Evolutionary conservation across 2,888 invertebrate genomes (phyloP), one percentile per base, ranked within the genome.

Genomic region (Thereva nobilitata): DNA sequence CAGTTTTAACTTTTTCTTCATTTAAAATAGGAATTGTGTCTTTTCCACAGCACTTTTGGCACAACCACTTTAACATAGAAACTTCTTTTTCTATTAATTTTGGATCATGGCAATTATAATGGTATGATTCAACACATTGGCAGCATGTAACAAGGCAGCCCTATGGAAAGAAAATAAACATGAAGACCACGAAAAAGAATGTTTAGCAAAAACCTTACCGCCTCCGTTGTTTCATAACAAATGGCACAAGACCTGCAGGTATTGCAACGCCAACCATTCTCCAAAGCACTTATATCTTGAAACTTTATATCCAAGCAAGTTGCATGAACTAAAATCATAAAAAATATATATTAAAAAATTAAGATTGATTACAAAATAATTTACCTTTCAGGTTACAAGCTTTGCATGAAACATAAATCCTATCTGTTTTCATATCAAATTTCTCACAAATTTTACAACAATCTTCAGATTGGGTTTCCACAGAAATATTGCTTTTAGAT

Each of bases 161-260:
- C 89, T 90, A 79, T 56, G 82, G 55, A 38, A 23, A 9, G 5
- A 10, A 47, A 5, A 47, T 55, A 41, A 55, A 38, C 41, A 41
- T 41, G 8, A 6, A 47, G 6, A n/a, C 8, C n/a, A 47, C 12
- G n/a, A 10, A 4, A 35, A 38, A 4, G 35, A 1, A 4, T 56
- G 23, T 12, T 40, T n/a, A 5, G n/a, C 12, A 7, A 40, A 10
- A 40, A n/a, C 66, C 87, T 86, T 83, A 90, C 86, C 77, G 87
- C 86, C 80, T 89, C 88, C 73, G 87, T 86, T 6, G 89, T 89
- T 82, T 92, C 91, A 73, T 86, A 87, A 76, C 94, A 95, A 47
- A 92, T 83, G 53, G 87, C 86, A 80, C 96, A 96, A 8, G 88
- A 91, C 80, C 93, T 95, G 75, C 95, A 96, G 76, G 92, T 90